phyloP scores from a whole-genome alignment of 2,797 vertebrate species.

The Remorina albescens region DNA sequence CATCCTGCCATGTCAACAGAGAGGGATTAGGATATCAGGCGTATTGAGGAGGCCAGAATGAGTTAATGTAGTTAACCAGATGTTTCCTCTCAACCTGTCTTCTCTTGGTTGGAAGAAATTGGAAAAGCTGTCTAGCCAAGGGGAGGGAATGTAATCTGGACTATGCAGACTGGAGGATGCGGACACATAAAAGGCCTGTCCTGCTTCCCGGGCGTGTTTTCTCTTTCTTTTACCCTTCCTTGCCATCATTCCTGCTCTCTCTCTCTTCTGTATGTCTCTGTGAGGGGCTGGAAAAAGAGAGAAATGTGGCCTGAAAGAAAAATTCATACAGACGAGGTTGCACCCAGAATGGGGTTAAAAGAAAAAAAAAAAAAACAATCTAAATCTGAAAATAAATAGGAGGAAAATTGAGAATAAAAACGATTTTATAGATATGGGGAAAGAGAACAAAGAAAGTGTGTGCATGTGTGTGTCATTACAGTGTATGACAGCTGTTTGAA shows the following conservation, averaged over 20 bases:
- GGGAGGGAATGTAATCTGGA: conserved; percentile 78
- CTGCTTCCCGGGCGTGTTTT: conserved; percentile 68
- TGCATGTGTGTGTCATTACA: conserved; percentile 52
- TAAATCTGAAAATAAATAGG: conserved; percentile 30
- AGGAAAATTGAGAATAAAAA: conserved; percentile 30
- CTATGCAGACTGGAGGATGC: conserved; percentile 78
- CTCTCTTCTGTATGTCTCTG: conserved; percentile 43
- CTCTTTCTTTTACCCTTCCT: conserved; percentile 74
- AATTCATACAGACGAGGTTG: conserved; percentile 11
- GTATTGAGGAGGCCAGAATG: conserved; percentile 69
- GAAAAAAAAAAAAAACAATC: no score
- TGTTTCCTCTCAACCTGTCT: conserved; percentile 76
- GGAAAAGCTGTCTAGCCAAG: conserved; percentile 76
- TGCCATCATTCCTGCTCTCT: conserved; percentile 62
- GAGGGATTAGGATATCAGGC: conserved; percentile 73
- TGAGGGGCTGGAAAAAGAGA: conserved; percentile 17
- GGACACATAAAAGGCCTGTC: conserved; percentile 74
- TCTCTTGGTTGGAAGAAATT: conserved; percentile 73
- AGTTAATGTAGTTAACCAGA: conserved; percentile 80
- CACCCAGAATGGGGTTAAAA: conserved; percentile 30
- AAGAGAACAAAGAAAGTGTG: conserved; percentile 57
- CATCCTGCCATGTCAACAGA: conserved; percentile 76
- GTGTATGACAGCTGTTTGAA: conserved; percentile 88
- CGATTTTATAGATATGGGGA: conserved; percentile 32
- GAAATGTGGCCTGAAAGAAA: conserved; percentile 31